A percentile compares a stretch with the other conserved stretches of the same genome.
phyloP scores from a whole-genome alignment of 2,888 invertebrate genomes.

The Synanthedon myopaeformis region DNA sequence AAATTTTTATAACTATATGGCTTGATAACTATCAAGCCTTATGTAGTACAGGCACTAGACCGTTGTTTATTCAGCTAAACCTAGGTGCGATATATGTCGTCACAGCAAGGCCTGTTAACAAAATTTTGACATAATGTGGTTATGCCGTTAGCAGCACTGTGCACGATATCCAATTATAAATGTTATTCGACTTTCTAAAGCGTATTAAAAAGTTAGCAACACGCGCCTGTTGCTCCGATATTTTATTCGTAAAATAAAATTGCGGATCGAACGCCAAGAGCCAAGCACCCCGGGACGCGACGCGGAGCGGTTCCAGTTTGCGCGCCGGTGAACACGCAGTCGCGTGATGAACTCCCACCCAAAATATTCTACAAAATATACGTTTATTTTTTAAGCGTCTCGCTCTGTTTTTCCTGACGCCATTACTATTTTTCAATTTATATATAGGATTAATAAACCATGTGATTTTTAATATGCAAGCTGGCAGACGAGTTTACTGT shows the following conservation, averaged over 20 bases:
- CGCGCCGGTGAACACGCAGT: constrained; percentile 3
- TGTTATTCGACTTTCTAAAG: no score
- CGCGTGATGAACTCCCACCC: not conserved
- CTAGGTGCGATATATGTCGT: no score
- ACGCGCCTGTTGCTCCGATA: constrained; percentile 3
- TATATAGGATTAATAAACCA: not conserved
- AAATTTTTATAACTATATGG: no score
- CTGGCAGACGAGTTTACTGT: not conserved
- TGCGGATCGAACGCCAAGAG: not conserved
- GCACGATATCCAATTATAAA: no score
- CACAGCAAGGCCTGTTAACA: no score
- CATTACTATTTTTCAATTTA: not conserved
- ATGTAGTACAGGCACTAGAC: no score
- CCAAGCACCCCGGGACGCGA: not conserved
- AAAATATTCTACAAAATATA: not conserved
- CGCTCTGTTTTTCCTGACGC: not conserved
- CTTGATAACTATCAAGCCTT: no score
- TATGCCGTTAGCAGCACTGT: no score
- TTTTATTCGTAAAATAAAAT: not conserved
- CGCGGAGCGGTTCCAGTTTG: constrained; percentile 3
- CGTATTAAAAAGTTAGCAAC: not conserved
- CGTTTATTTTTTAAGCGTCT: no score
- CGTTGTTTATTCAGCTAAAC: no score
- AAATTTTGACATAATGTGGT: no score
- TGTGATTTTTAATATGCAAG: not conserved